Conservation (phyloP, 2,113 vertebrate genomes). For the Cochlearius cochlearius region DNA sequence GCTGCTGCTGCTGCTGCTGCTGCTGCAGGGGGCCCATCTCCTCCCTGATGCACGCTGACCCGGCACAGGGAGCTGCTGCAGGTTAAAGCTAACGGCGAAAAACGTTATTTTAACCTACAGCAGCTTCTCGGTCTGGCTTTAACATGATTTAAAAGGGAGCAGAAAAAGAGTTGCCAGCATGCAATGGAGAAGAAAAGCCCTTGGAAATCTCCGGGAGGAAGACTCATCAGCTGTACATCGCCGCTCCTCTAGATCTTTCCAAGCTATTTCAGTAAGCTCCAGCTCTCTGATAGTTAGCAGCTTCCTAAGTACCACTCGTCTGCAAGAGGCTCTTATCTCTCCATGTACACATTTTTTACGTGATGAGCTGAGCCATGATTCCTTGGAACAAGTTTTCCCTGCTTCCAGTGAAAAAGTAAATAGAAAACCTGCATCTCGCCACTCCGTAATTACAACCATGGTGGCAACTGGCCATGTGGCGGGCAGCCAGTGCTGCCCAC, state of each 20-base stretch:
- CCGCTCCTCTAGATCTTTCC: background rate
- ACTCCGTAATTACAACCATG: accelerated
- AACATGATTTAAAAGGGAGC: background rate
- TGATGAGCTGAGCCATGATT: background rate
- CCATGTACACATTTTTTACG: background rate
- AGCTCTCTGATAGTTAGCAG: background rate
- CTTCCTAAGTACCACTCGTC: background rate
- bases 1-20: too few relatives aligned
- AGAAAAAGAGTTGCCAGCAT: background rate
- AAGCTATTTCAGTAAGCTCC: background rate
- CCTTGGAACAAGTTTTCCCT: background rate
- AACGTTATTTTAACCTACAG: background rate
- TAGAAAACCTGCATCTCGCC: accelerated
- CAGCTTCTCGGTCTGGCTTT: background rate
- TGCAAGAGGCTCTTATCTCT: background rate
- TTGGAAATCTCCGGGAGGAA: background rate
- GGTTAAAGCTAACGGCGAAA: background rate
- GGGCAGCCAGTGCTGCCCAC: background rate
- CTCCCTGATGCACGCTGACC: accelerated
- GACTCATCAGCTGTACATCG: background rate
- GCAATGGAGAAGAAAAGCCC: background rate
- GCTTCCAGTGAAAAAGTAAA: background rate
- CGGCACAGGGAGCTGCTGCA: background rate
- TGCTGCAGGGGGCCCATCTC: background rate
- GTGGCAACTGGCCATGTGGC: background rate